Conservation (phyloP, 2,888 invertebrate genomes). For the Ormyrus thymus region DNA sequence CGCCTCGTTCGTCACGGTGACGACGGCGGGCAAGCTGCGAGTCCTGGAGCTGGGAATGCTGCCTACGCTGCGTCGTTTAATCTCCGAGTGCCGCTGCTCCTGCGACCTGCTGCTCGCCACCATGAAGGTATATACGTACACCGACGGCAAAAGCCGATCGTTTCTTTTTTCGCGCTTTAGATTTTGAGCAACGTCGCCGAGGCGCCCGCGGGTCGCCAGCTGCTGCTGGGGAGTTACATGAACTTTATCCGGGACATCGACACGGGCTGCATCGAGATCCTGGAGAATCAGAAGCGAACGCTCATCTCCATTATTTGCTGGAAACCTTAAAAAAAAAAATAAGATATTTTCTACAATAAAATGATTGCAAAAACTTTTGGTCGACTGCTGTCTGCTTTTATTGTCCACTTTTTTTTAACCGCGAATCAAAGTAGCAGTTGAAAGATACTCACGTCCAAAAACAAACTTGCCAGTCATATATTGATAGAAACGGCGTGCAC, state of each 20-base stretch:
- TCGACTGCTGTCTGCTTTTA: too few relatives aligned
- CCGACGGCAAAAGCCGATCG: too few relatives aligned
- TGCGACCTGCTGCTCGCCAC: constrained; percentile 27
- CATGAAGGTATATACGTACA: constrained; percentile 41
- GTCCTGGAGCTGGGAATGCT: constrained; percentile 37
- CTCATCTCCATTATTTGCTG: constrained; percentile 62
- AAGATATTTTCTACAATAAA: too few relatives aligned
- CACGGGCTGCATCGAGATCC: constrained; percentile 51
- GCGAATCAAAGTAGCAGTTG: too few relatives aligned
- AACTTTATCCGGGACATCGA: constrained; percentile 58
- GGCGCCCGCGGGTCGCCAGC: constrained; percentile 59
- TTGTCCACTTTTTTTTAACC: too few relatives aligned
- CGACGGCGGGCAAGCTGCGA: constrained; percentile 59
- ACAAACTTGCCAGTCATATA: too few relatives aligned
- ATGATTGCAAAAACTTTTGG: too few relatives aligned
- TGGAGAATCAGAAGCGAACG: constrained; percentile 58
- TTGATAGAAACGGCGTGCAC: too few relatives aligned
- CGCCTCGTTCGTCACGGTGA: constrained; percentile 62
- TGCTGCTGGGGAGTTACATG: constrained; percentile 53
- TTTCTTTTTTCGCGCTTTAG: constrained; percentile 44
- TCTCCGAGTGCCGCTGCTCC: not conserved
- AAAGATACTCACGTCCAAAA: too few relatives aligned
- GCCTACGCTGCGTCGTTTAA: not conserved
- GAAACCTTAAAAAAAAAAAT: constrained; percentile 51
- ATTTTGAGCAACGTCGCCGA: constrained; percentile 63